phyloP scores from a whole-genome alignment of 2,113 vertebrate species.

The Camarhynchus parvulus region DNA sequence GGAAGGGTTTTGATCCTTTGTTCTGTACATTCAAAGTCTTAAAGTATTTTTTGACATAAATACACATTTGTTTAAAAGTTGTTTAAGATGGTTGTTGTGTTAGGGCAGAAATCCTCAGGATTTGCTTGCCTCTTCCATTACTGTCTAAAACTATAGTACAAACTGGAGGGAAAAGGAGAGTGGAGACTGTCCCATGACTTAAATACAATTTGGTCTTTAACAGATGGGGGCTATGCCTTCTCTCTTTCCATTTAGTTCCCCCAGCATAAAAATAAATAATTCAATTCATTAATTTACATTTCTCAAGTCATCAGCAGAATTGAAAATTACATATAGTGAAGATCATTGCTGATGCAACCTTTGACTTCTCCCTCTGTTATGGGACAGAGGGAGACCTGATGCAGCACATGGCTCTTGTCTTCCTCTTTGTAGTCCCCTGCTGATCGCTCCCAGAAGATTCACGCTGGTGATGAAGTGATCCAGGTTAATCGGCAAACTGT shows the following conservation, averaged over 20 bases:
- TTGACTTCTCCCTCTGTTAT: neutral
- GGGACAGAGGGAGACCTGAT: neutral
- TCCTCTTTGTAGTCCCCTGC: conserved; percentile 85
- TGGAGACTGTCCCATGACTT: neutral
- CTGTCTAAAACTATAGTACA: neutral
- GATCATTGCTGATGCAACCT: neutral
- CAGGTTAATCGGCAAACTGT: conserved; percentile 95
- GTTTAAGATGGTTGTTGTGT: neutral
- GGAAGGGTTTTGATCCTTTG: neutral
- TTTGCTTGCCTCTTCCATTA: neutral
- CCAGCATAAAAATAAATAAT: neutral
- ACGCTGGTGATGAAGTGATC: conserved; percentile 95
- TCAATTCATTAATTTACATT: neutral
- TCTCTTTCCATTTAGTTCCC: neutral
- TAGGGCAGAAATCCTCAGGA: neutral
- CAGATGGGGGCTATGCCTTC: neutral
- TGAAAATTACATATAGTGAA: neutral
- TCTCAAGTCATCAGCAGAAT: neutral
- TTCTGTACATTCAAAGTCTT: neutral
- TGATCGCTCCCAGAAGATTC: conserved; percentile 93
- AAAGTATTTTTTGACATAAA: neutral
- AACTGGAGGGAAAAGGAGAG: neutral
- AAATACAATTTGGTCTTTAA: neutral
- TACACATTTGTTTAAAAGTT: neutral
- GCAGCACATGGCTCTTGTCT: neutral